Percentiles rank a stretch among this genome's conserved stretches.
phyloP scores from a whole-genome alignment of 2,797 vertebrate species.

The Sandelia bainsii region DNA sequence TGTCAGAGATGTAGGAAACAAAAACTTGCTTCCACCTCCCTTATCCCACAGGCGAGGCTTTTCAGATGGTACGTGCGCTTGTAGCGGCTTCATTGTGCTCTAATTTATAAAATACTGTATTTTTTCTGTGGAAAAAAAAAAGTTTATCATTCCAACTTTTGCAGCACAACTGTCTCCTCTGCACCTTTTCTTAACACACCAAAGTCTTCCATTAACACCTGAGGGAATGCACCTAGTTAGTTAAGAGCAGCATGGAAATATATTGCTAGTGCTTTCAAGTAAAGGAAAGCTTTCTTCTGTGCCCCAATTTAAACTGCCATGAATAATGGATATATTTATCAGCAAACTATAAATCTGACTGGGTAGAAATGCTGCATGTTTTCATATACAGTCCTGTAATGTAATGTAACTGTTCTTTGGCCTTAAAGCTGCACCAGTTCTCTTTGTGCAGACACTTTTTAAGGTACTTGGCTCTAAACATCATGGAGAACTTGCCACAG shows the following conservation, averaged over 20 bases:
- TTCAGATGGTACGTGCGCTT: conserved; percentile 46
- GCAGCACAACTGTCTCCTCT: conserved; percentile 33
- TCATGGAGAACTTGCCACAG: not conserved
- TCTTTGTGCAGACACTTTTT: too few species aligned
- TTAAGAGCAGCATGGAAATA: conserved; percentile 68
- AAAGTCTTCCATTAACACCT: conserved; percentile 65
- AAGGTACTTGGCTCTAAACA: too few species aligned
- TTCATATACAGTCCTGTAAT: not conserved
- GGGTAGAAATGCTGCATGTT: conserved; percentile 19
- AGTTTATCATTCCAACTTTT: conserved; percentile 70
- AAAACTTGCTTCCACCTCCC: conserved; percentile 42
- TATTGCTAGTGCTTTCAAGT: conserved; percentile 63
- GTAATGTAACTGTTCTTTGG: not conserved
- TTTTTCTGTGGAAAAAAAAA: conserved; percentile 54
- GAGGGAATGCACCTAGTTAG: conserved; percentile 74
- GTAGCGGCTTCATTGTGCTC: conserved; percentile 50
- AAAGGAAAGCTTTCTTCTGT: conserved; percentile 53
- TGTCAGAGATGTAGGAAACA: conserved; percentile 52
- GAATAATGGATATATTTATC: conserved; percentile 72
- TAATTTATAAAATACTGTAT: conserved; percentile 66
- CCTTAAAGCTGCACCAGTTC: too few species aligned
- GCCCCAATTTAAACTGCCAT: conserved; percentile 70
- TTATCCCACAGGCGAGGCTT: conserved; percentile 58
- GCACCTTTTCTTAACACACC: conserved; percentile 58
- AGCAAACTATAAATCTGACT: conserved; percentile 38